Evolutionary conservation across 1,140 invertebrate genomes (phyloP).

Genomic region (Mercenaria mercenaria): DNA sequence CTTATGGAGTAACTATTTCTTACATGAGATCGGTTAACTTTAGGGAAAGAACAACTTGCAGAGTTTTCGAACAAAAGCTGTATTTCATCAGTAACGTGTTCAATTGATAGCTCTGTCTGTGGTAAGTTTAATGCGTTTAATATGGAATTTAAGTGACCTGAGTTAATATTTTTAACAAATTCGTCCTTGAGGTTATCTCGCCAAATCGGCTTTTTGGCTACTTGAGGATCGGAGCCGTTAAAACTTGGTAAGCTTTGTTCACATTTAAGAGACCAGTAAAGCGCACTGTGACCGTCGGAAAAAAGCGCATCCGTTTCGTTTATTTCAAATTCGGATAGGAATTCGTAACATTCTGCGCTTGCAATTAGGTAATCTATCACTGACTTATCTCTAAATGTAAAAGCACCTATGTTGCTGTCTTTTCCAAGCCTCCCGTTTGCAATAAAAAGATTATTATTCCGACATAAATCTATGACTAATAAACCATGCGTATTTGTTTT

Average conservation of each 20-base stretch:
- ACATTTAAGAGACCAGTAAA: neutral
- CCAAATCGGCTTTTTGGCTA: neutral
- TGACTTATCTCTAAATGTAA: neutral
- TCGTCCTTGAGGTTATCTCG: no score
- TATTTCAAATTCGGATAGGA: neutral
- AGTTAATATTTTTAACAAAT: no score
- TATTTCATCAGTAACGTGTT: no score
- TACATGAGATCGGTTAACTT: no score
- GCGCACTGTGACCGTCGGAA: neutral
- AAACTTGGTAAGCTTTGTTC: no score
- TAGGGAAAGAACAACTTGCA: no score
- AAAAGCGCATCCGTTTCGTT: no score
- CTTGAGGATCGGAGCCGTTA: no score
- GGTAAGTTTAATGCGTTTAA: neutral
- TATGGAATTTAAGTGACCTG: no score
- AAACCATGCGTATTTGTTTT: neutral
- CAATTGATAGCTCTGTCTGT: no score
- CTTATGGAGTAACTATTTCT: no score
- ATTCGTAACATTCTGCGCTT: neutral
- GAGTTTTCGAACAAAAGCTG: no score
- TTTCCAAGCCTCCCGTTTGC: neutral
- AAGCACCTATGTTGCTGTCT: neutral
- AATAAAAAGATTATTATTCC: neutral
- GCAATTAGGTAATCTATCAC: neutral
- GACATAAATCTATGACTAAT: neutral